Evolutionary conservation across 2,888 invertebrate species (phyloP), one percentile per base, ranked within the genome.

Genomic region (Blomia tropicalis): DNA sequence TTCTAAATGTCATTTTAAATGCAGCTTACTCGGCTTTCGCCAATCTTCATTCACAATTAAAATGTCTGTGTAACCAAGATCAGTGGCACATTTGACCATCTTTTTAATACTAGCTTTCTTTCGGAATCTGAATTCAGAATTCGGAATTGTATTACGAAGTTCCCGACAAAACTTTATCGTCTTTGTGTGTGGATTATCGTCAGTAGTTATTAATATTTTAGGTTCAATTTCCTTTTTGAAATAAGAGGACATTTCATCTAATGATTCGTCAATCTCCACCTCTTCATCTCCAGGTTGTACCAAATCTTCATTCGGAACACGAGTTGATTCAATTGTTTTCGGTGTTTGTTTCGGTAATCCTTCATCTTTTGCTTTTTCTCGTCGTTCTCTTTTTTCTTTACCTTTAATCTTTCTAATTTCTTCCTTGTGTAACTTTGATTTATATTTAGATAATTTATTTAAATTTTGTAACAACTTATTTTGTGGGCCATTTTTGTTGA

Each of bases 161-260:
- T 98, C 96, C 67, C 85, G 81, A 61, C 92, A 91, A 75, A 98
- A 93, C 72, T 88, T 85, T 70, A 90, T 81, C 0, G 90, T 91
- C 76, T 87, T 87, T 76, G 75, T 71, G 69, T 85, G 82, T 0
- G 95, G 93, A 77, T 91, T 89, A 71, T 93, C 93, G 0, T 87
- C 82, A 69, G 85, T 93, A 11, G 95, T 95, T 60, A 98, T 88
- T n/a, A 98, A 76, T 29, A 98, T 85, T 79, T 93, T 95, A 0
- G 96, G 96, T 68, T 84, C 85, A 69, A 87, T 88, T 4, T 83
- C 79, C 66, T 86, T 81, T 68, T 82, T 81, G 72, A 88, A 95
- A 74, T 90, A 95, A 23, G 83, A 73, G 61, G 87, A 82, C 70
- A 93, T 83, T 73, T 95, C 93, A 76, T 98, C 88, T 59, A 85